These are phyloP conservation scores for Oppia nitens DNA, from an alignment of 1,140 invertebrate species.

Conservation along the genomic window DNA sequence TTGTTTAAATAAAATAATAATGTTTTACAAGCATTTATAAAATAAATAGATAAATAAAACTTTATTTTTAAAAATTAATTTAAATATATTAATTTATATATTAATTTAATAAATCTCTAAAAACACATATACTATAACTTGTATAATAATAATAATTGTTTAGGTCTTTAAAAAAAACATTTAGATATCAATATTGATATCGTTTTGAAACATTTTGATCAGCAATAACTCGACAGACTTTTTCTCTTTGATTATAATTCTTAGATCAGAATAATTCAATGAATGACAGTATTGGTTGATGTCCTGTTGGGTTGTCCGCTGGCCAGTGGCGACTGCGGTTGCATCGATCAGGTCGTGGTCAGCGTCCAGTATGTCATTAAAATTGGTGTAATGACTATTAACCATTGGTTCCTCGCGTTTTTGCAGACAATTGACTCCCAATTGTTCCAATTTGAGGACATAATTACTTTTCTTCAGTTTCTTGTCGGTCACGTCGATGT, in stretches of 20 bases:
- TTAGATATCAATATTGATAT: background rate
- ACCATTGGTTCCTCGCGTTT: slow-evolving; percentile 25
- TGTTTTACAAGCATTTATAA: too few relatives aligned
- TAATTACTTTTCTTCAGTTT: slow-evolving; percentile 30
- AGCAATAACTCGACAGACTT: slow-evolving; percentile 10
- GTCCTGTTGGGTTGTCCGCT: too few relatives aligned
- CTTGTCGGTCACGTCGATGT: slow-evolving; percentile 28
- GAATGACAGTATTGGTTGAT: too few relatives aligned
- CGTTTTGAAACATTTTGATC: slow-evolving; percentile 13
- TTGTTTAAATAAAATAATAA: too few relatives aligned
- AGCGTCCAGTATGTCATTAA: slow-evolving; percentile 2
- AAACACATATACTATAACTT: too few relatives aligned
- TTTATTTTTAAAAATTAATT: too few relatives aligned
- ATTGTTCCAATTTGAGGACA: slow-evolving; percentile 33
- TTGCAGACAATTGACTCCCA: slow-evolving; percentile 26
- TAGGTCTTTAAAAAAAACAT: too few relatives aligned
- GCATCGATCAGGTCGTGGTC: slow-evolving; percentile 7
- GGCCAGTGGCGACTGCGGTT: background rate
- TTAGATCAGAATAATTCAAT: background rate
- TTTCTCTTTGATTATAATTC: slow-evolving; percentile 9
- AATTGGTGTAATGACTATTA: slow-evolving; percentile 4
- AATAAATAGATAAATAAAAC: too few relatives aligned
- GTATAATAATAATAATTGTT: too few relatives aligned
- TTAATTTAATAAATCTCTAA: too few relatives aligned
- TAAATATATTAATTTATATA: too few relatives aligned